Percentiles rank a stretch among this genome's conserved stretches.
phyloP scores from a whole-genome alignment of 2,797 vertebrate species.

The Ptychadena robeensis region DNA sequence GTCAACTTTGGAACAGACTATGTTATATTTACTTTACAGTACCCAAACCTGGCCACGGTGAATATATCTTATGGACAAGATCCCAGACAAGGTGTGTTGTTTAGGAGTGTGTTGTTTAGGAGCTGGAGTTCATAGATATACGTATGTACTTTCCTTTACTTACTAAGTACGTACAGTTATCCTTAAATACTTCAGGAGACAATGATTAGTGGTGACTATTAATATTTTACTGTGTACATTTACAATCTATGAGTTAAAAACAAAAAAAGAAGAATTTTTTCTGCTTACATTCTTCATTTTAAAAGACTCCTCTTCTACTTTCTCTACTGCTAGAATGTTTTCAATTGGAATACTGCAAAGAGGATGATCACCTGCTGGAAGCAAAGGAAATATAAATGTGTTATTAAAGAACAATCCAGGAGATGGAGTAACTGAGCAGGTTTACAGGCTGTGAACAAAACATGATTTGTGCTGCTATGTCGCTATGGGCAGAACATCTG shows the following conservation, averaged over 20 bases:
- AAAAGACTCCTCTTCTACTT: constrained; percentile 96
- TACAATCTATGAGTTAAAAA: too few relatives aligned
- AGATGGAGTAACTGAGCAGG: not conserved
- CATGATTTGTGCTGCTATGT: too few relatives aligned
- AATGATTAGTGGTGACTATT: not conserved
- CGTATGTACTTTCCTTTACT: too few relatives aligned
- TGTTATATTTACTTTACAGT: too few relatives aligned
- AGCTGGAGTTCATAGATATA: too few relatives aligned
- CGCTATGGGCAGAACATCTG: too few relatives aligned
- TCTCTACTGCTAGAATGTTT: constrained; percentile 96
- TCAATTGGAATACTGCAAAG: constrained; percentile 97
- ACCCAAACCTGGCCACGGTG: too few relatives aligned
- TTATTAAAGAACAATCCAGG: not conserved
- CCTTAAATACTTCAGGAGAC: not conserved
- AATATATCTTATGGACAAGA: too few relatives aligned
- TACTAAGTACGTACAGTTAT: too few relatives aligned
- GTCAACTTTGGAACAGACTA: too few relatives aligned
- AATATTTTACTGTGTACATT: not conserved
- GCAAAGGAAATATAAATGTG: not conserved
- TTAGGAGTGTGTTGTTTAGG: too few relatives aligned
- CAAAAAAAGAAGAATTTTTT: not conserved
- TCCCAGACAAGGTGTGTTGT: too few relatives aligned
- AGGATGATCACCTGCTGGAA: constrained; percentile 85
- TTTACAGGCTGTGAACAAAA: not conserved
- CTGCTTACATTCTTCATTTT: constrained; percentile 98